These are phyloP conservation scores for Pristionchus japonicus DNA, from an alignment of 2,888 invertebrate species.

Conservation along the genomic window DNA sequence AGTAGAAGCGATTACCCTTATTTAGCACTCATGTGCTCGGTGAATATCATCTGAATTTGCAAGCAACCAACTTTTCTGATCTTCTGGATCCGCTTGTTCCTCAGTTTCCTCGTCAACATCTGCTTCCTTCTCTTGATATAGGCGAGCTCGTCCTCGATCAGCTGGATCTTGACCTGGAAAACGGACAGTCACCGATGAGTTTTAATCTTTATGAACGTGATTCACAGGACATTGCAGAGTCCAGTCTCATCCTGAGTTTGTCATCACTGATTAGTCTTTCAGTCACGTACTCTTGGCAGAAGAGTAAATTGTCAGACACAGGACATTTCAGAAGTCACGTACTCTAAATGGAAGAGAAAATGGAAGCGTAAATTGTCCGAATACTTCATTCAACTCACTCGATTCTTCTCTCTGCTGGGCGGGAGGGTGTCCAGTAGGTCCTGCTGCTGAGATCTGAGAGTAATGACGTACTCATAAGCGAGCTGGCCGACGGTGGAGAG, in stretches of 20 bases:
- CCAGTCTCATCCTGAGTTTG: too few species aligned
- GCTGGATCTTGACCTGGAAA: conserved; percentile 30
- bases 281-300: too few species aligned
- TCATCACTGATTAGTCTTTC: too few species aligned
- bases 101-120: conserved; percentile 15
- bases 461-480: conserved; percentile 20
- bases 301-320: too few species aligned
- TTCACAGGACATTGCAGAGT: too few species aligned
- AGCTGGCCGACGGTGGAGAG: conserved; percentile 43
- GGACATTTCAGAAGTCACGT: too few species aligned
- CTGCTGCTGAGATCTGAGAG: not conserved
- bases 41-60: not conserved
- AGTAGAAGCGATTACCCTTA: too few species aligned
- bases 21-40: not conserved
- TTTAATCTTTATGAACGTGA: too few species aligned
- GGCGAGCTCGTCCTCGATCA: conserved; percentile 44
- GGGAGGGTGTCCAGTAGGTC: conserved; percentile 34
- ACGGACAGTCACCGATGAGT: too few species aligned
- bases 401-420: conserved; percentile 23
- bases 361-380: too few species aligned
- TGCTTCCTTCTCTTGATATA: conserved; percentile 31
- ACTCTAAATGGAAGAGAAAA: too few species aligned
- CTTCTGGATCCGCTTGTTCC: not conserved
- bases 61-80: not conserved
- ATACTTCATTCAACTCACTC: not conserved